phyloP scores from a whole-genome alignment of 2,888 invertebrate genomes.

The Dolichopus griseipennis region DNA sequence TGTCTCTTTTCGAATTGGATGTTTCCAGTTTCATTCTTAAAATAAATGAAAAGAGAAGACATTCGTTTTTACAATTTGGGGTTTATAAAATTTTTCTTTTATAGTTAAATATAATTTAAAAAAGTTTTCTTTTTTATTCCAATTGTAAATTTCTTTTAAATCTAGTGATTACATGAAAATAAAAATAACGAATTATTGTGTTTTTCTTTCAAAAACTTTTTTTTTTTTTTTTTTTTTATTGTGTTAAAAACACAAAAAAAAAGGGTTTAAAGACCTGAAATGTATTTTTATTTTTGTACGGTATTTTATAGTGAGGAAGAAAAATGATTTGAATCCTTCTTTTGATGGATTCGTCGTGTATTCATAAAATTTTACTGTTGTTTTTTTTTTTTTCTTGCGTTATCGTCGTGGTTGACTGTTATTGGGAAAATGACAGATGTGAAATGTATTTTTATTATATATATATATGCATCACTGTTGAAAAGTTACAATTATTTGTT shows the following conservation, averaged over 20 bases:
- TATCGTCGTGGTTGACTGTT: too few relatives aligned
- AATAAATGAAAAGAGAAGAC: too few relatives aligned
- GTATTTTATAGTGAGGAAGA: not conserved
- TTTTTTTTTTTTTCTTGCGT: not conserved
- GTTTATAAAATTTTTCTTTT: too few relatives aligned
- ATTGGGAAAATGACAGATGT: not conserved
- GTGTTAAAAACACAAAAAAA: not conserved
- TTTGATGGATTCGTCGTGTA: not conserved
- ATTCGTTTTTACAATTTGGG: too few relatives aligned
- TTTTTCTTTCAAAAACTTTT: too few relatives aligned
- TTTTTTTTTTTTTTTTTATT: too few relatives aligned
- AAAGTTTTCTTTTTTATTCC: too few relatives aligned
- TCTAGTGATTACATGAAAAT: not conserved
- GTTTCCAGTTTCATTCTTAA: too few relatives aligned
- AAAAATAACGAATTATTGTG: not conserved
- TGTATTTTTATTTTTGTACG: not conserved
- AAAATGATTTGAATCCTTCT: not conserved
- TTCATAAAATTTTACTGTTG: not conserved
- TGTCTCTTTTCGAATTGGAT: too few relatives aligned
- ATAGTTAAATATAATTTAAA: too few relatives aligned
- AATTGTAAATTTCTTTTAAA: not conserved
- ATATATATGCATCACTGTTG: not conserved
- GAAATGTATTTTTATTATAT: not conserved
- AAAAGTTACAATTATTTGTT: slow-evolving; percentile 1
- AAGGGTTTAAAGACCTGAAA: slow-evolving; percentile 1